Base-by-base conservation (phyloP, 2,888 invertebrate species). In the Trichogramma dendrolimi region DNA sequence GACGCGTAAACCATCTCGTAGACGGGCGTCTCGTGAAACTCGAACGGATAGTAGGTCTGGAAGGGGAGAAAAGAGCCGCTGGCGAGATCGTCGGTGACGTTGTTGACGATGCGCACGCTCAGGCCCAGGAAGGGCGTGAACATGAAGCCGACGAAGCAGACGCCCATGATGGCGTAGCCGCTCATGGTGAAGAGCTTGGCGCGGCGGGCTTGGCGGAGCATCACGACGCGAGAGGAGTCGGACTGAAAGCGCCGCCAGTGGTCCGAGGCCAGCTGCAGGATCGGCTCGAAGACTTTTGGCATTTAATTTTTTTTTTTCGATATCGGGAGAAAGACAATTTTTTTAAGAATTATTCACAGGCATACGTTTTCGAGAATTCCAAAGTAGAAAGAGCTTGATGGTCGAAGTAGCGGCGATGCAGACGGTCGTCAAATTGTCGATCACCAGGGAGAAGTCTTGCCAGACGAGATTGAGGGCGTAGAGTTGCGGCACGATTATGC, bases 11-110 rank as follows among this genome's bases (percentile, higher is more conserved):
- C 56, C 8, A 59, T 2, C 14, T 59, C 55, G 7, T 39, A 59
- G 4, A 48, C 10, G 2, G 59, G 59, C 39, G 40, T 59, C 4
- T 14, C 47, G 1, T 47, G 42, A 10, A 52, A 53, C 27, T 61
- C 48, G 38, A 56, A 61, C 5, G 61, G 61, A 57, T 47, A 61
- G 46, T 57, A 57, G 4, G 61, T 55, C 38, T 56, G 57, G 1
- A 61, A 10, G 4, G 52, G 5, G 11, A 61, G 14, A 27, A 27
- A 27, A 27, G 27, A 27, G 40, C 42, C 10, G 6, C 48, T 39
- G 5, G 47, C 43, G 5, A 41, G 47, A 48, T 57, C 52, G 6
- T 61, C 61, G 42, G 61, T 61, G 7, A 57, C 47, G 43, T 61
- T 61, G 1, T 48, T 43, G 6, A 56, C 27, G 1, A 47, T 38